Base-by-base conservation (phyloP, 2,113 vertebrate species). In the Orientallactaga bullata region DNA sequence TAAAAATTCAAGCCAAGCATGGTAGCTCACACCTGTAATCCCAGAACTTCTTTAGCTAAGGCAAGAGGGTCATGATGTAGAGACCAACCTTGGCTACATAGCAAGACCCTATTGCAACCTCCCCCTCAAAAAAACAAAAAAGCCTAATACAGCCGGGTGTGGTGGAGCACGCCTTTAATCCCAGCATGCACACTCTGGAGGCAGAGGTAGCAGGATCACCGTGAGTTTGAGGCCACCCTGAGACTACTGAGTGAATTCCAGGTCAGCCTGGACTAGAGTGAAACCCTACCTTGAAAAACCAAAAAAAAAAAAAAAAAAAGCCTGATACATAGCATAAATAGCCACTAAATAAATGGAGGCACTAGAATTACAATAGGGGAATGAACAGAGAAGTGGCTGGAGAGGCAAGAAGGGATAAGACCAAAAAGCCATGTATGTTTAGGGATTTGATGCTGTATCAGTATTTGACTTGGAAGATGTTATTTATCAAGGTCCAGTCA, bases 391-490 rank as follows among this genome's bases (percentile, higher is more conserved):
- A 2, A 60, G 7, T 80, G 51, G 24, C 80, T 80, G 1, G 4
- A 35, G 24, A 86, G 3, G 8, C 37, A 77, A 78, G 79, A 47
- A 80, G 1, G n/a, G 28, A 12, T 87, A 73, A 89, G n/a, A 47
- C 42, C 47, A 35, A 80, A 58, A 79, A 76, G 47, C 30, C 71
- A 74, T 88, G 24, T 42, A 13, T 24, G 39, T 39, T 28, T 11
- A 88, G 32, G 23, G 10, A 76, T 94, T 69, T n/a, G 28, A 65
- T 88, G 37, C 61, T 77, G 12, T 32, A 24, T 85, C 85, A 26
- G 28, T 37, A 91, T 94, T 96, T 91, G 2, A 87, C 68, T 91
- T 87, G 79, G 37, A 69, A 73, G 9, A 30, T 71, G 7, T 79
- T 76, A n/a, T 91, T 61, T 39, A 0, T 71, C 37, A 60, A 65